These are phyloP conservation scores for Limosa lapponica DNA, from an alignment of 2,797 vertebrate genomes.

Conservation along the genomic window DNA sequence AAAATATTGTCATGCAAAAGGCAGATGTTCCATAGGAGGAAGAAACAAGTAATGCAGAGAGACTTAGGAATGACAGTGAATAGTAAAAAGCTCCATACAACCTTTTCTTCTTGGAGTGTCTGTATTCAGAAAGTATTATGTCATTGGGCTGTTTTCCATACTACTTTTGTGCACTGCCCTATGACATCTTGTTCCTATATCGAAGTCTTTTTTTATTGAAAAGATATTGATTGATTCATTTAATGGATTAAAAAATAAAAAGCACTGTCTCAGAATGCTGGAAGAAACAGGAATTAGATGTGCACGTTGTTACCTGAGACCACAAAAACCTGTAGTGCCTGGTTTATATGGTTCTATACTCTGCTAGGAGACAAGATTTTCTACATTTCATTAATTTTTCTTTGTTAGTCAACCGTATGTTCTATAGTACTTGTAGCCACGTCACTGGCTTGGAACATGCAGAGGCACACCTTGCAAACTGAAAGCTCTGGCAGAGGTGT, in stretches of 20 bases:
- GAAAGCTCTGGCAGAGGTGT: background rate
- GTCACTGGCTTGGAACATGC: accelerated
- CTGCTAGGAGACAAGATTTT: background rate
- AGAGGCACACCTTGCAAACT: background rate
- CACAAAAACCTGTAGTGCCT: background rate
- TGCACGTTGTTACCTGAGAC: background rate
- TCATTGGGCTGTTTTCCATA: background rate
- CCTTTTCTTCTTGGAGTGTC: background rate
- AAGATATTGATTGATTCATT: background rate
- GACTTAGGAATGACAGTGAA: background rate
- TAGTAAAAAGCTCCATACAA: background rate
- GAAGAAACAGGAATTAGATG: background rate
- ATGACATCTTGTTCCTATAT: background rate
- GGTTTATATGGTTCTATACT: background rate
- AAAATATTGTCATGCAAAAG: background rate
- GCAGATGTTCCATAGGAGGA: background rate
- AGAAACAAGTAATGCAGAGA: background rate
- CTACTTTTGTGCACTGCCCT: background rate
- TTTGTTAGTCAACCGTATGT: background rate
- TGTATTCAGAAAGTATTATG: background rate
- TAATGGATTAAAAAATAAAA: background rate
- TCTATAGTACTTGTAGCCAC: background rate
- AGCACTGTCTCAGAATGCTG: background rate
- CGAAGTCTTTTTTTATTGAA: background rate
- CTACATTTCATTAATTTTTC: background rate